These are phyloP conservation scores for Onchidella celtica DNA, from an alignment of 2,888 invertebrate genomes.

Conservation along the genomic window DNA sequence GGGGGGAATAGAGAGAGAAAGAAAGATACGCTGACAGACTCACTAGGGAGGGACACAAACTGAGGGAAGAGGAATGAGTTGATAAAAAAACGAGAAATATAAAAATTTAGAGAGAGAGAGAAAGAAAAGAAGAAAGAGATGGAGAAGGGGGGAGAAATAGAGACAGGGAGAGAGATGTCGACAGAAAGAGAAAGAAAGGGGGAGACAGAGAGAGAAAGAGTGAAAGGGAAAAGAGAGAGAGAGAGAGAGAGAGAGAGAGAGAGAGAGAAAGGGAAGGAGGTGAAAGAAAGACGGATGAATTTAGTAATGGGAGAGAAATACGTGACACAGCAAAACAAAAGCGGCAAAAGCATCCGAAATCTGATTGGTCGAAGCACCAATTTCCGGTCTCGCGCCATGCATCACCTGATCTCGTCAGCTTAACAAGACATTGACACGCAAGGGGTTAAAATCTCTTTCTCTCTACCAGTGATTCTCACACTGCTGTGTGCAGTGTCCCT, in stretches of 20 bases:
- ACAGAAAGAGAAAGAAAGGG: not conserved
- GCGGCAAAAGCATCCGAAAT: too few species aligned
- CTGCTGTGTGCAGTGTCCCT: too few species aligned
- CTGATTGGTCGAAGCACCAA: too few species aligned
- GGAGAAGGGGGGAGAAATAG: not conserved
- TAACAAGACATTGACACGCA: too few species aligned
- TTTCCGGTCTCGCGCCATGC: too few species aligned
- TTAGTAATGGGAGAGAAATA: too few species aligned
- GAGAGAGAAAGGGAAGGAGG: not conserved
- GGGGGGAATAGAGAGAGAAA: not conserved
- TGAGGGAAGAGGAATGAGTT: not conserved
- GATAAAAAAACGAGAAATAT: not conserved
- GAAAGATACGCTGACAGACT: not conserved
- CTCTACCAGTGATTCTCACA: too few species aligned
- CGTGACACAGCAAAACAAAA: too few species aligned
- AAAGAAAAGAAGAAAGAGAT: not conserved
- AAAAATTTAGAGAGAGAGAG: not conserved
- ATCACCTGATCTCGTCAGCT: too few species aligned
- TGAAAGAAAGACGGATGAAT: too few species aligned
- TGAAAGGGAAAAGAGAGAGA: not conserved
- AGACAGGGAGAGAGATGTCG: not conserved
- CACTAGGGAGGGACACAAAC: not conserved
- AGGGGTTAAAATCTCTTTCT: too few species aligned
- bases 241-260: not conserved
- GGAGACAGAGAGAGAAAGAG: not conserved